Evolutionary conservation across 2,888 invertebrate genomes (phyloP).

Genomic region (Oeneis ivallda): DNA sequence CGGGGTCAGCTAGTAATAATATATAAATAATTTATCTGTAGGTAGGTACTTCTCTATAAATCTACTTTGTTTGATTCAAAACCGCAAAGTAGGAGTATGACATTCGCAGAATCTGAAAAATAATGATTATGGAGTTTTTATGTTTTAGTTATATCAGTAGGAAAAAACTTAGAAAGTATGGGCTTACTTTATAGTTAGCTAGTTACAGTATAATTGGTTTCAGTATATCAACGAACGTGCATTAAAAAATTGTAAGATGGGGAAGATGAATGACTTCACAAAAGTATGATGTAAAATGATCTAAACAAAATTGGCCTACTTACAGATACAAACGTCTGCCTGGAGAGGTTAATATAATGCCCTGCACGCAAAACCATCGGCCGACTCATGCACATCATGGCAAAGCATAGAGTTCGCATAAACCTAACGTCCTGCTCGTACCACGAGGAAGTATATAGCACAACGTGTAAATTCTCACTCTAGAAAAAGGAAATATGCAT

Average conservation of each 20-base stretch:
- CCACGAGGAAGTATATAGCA: conserved; percentile 78
- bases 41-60: not conserved
- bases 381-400: conserved; percentile 71
- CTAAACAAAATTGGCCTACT: conserved; percentile 32
- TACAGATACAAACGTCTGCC: conserved; percentile 78
- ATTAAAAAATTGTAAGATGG: not conserved
- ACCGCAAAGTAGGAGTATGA: conserved; percentile 73
- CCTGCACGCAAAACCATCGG: conserved; percentile 74
- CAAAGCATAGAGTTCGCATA: conserved; percentile 66
- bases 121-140: not conserved
- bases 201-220: not conserved
- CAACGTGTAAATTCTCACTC: conserved; percentile 70
- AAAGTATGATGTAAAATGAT: no score
- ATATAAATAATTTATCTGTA: no score
- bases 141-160: no score
- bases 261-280: no score
- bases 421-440: conserved; percentile 72
- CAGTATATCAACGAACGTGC: not conserved
- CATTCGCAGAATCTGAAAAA: conserved; percentile 68
- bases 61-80: conserved; percentile 55
- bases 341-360: conserved; percentile 67
- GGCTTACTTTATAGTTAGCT: no score
- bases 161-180: no score
- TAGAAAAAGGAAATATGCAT: conserved; percentile 37
- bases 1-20: no score